phyloP scores from a whole-genome alignment of 2,113 vertebrate genomes.

The Dasyurus viverrinus region DNA sequence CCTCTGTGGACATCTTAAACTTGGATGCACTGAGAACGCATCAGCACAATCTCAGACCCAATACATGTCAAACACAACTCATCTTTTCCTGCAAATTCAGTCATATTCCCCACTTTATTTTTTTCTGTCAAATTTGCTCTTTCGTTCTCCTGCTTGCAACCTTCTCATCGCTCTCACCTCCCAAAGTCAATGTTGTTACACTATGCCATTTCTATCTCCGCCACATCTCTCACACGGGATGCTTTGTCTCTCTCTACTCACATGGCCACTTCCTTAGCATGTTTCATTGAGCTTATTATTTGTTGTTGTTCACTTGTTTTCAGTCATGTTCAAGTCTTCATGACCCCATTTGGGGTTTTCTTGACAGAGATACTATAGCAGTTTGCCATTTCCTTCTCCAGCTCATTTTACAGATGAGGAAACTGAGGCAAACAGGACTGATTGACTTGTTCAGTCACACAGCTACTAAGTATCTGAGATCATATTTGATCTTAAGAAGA shows the following conservation, averaged over 20 bases:
- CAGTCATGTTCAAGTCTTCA: neutral
- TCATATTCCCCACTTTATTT: neutral
- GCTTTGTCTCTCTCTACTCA: neutral
- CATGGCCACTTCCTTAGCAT: neutral
- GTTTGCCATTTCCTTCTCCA: neutral
- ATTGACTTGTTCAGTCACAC: neutral
- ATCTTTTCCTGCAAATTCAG: neutral
- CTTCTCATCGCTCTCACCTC: neutral
- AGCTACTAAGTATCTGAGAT: neutral
- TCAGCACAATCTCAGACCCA: neutral
- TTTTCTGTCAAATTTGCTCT: neutral
- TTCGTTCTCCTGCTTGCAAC: neutral
- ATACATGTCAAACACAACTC: neutral
- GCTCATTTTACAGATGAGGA: neutral
- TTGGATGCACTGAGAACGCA: neutral
- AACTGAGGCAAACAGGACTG: neutral
- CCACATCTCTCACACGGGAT: neutral
- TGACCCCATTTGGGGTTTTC: neutral
- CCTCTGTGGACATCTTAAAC: neutral
- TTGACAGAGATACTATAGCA: neutral
- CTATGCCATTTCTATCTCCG: neutral
- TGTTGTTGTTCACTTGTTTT: no score
- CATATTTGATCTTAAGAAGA: neutral
- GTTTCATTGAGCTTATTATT: neutral
- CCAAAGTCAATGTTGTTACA: neutral